These are phyloP conservation scores for Loripinus fragilis DNA, from an alignment of 2,888 invertebrate species.

Conservation along the genomic window DNA sequence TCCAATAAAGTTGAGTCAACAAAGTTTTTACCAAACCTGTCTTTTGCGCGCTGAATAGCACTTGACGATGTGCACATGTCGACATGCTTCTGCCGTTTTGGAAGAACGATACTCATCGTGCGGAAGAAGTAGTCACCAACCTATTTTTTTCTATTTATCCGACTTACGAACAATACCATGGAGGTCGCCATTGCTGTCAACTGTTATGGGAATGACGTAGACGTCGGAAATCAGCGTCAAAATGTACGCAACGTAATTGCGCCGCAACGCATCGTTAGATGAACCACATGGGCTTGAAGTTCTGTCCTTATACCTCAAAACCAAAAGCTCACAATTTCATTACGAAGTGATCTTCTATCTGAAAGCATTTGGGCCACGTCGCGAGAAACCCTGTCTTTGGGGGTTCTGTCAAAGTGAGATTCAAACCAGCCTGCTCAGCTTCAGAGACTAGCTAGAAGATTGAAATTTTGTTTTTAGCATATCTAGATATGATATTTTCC, in stretches of 20 bases:
- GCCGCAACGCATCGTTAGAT: too few species aligned
- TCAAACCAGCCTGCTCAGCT: too few species aligned
- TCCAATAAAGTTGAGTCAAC: slow-evolving; percentile 66
- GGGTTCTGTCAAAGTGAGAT: too few species aligned
- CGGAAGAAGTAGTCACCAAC: neutral
- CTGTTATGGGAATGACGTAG: neutral
- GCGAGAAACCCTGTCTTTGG: too few species aligned
- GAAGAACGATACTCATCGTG: slow-evolving; percentile 45
- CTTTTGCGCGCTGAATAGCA: slow-evolving; percentile 65
- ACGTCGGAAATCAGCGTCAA: neutral
- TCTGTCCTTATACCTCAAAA: too few species aligned
- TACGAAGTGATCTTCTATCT: too few species aligned
- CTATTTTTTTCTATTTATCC: neutral
- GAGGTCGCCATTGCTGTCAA: neutral
- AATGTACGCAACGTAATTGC: neutral
- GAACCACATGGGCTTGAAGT: too few species aligned
- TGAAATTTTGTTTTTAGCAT: too few species aligned
- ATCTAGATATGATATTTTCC: too few species aligned
- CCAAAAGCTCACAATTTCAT: too few species aligned
- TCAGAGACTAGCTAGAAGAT: too few species aligned
- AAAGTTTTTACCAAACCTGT: slow-evolving; percentile 65
- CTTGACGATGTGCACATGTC: slow-evolving; percentile 63
- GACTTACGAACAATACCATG: neutral
- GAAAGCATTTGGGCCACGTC: too few species aligned
- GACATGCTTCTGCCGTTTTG: slow-evolving; percentile 30